phyloP scores from a whole-genome alignment of 1,140 invertebrate genomes.

The Drosophila kikkawai region DNA sequence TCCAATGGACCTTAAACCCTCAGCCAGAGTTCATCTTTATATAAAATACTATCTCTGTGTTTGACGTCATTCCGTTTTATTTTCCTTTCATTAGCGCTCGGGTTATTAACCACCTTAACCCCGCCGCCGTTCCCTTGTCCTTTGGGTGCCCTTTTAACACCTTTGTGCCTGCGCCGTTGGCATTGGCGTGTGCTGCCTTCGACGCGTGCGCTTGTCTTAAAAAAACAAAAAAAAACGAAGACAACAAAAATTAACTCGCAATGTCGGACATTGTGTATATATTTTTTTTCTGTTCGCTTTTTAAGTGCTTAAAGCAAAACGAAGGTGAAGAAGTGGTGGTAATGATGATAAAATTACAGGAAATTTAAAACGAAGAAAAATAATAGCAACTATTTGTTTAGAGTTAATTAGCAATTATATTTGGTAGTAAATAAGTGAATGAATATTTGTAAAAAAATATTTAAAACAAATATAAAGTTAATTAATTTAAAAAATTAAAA shows the following conservation, averaged over 20 bases:
- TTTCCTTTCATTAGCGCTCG: slow-evolving; percentile 71
- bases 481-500: not conserved
- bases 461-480: not conserved
- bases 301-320: slow-evolving; percentile 23
- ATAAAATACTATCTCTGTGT: not conserved
- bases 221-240: slow-evolving; percentile 32
- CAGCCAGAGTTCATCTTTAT: slow-evolving; percentile 25
- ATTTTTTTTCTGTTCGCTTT: slow-evolving; percentile 12
- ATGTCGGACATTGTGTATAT: slow-evolving; percentile 35
- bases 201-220: slow-evolving; percentile 63
- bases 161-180: slow-evolving; percentile 48
- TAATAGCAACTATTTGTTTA: slow-evolving; percentile 11
- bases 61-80: slow-evolving; percentile 69
- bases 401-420: slow-evolving; percentile 4
- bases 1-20: slow-evolving; percentile 52
- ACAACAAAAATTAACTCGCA: slow-evolving; percentile 35
- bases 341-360: slow-evolving; percentile 16
- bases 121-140: slow-evolving; percentile 46
- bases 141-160: slow-evolving; percentile 76
- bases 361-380: slow-evolving; percentile 1
- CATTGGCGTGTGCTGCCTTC: slow-evolving; percentile 61
- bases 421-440: not conserved
- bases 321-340: not conserved
- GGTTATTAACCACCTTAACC: slow-evolving; percentile 76
- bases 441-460: not conserved